Evolutionary conservation across 2,888 invertebrate species (phyloP), one percentile per base, ranked within the genome.

Genomic region (Oscheius sp.): DNA sequence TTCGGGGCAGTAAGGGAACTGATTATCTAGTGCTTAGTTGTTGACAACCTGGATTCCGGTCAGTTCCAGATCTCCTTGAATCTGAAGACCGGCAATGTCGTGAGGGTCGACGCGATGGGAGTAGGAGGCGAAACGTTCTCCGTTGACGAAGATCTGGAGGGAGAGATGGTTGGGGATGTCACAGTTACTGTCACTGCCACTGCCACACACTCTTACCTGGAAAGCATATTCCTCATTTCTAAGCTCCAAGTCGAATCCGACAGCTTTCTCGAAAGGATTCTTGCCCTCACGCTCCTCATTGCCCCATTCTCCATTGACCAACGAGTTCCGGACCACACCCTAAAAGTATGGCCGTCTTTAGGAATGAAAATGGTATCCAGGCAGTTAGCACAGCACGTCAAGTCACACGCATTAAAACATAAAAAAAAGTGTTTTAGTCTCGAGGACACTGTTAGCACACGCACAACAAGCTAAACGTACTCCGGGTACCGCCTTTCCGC

Each of bases 71-170:
- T 86, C 86, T 66, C 87, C 88, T 59, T 84, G 84, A 65, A 88
- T 86, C 60, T 81, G 79, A 13, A 88, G 76, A 21, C 85, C 84
- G 66, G 80, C 84, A 58, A 86, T 84, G 70, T 82, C 82, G 73
- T 83, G 78, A 59, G 84, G 84, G n/a, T 85, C 85, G 60, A 77
- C 76, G 66, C 87, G 84, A 72, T 88, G 87, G 21, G 83, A 79
- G 78, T 79, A 88, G n/a, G 87, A 83, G 48, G 83, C 83, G 79
- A 82, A 86, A 50, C 87, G 84, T 60, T 83, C 80, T 59, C 87
- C 87, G 78, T 88, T 86, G n/a, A 88, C 80, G 75, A 81, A 84
- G 70, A 88, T 80, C 87, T 88, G 21, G 21, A 21, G 21, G 21
- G 21, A 21, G 21, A 57, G 21, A 84, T 74, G 11, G 13, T 4